Base-by-base conservation (phyloP, 2,797 vertebrate genomes). In the Notoglanidium macrostoma region DNA sequence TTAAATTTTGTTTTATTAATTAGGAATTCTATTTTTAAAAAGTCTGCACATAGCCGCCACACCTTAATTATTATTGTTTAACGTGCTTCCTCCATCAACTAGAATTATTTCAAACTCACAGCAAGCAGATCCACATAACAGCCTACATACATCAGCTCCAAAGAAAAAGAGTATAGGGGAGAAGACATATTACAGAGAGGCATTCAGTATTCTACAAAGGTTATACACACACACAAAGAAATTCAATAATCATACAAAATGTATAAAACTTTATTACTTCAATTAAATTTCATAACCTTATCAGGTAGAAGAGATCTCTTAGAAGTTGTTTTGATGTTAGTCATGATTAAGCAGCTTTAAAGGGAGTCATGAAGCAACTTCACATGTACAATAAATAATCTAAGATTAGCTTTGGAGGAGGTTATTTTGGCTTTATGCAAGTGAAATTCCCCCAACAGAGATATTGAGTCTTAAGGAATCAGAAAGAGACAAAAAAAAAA, bases 271-370 rank as follows among this genome's bases (percentile, higher is more conserved):
- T 11, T n/a, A 44, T 80, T 15, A 9, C 11, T 29, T 44, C 5
- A 46, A 8, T 44, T 61, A 23, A 9, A 81, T 81, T 81, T 81
- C 23, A 15, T n/a, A 61, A 63, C 32, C 21, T 80, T 51, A 81
- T 46, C 35, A 61, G 6, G 78, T n/a, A 63, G 57, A n/a, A n/a
- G 23, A n/a, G 35, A 61, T 80, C 78, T 81, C 14, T 81, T 63
- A 63, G 57, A 81, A 46, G 35, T 46, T 35, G 51, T 21, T 55
- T 49, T 83, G 61, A 83, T 83, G 40, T 63, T 46, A 19, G 44
- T 29, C 59, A 65, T 65, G 4, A 49, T 49, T 19, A 51, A 19
- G 3, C 26, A 65, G 9, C 15, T 21, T 82, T 65, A 49, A 65
- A 65, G 26, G 15, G 80, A 46, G 23, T n/a, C 14, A 46, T 26